These are phyloP conservation scores for Ochotona curzoniae DNA, from an alignment of 2,113 vertebrate species.

Conservation along the genomic window DNA sequence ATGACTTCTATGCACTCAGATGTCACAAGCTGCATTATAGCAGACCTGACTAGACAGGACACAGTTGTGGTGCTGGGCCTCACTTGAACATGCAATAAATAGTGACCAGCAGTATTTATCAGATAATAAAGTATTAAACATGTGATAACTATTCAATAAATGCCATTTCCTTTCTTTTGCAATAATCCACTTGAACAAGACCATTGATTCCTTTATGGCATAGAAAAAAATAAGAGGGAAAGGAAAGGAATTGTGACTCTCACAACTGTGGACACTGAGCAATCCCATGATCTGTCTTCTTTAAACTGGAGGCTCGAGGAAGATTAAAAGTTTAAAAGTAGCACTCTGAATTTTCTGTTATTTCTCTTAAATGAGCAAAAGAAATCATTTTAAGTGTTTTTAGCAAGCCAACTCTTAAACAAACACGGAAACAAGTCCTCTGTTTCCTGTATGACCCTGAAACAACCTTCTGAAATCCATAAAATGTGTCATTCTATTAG, in stretches of 20 bases:
- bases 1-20: background rate
- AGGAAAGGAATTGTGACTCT: background rate
- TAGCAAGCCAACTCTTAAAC: background rate
- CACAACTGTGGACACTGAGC: background rate
- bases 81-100: background rate
- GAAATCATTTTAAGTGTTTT: background rate
- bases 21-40: background rate
- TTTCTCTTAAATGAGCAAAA: background rate
- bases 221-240: background rate
- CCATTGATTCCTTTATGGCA: background rate
- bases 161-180: background rate
- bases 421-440: background rate
- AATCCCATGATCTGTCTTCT: background rate
- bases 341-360: background rate
- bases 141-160: constrained; percentile 9
- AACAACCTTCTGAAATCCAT: background rate
- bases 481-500: background rate
- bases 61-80: background rate
- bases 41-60: background rate
- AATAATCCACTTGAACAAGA: background rate
- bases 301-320: background rate
- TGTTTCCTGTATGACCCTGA: background rate
- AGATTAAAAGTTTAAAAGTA: background rate
- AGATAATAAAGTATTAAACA: background rate
- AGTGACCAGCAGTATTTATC: background rate